Base-by-base conservation (phyloP, 2,888 invertebrate genomes). In the Drosophila greeni region DNA sequence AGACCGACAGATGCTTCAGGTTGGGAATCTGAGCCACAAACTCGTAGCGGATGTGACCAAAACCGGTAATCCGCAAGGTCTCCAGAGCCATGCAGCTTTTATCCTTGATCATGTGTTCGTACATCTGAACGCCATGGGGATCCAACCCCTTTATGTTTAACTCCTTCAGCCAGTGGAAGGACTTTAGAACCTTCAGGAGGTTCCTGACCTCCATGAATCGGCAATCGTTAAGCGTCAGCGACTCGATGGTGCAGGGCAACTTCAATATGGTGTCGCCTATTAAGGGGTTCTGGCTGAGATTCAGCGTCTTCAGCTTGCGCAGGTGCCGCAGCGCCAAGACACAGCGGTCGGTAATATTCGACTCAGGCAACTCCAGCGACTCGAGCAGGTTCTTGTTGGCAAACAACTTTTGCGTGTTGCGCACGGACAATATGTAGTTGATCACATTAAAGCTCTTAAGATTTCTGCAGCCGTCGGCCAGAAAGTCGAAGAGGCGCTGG, bases 21-120 rank as follows among this genome's bases (percentile, higher is more conserved):
- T 20, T 52, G 12, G 78, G 82, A 6, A 79, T 18, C 40, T 48
- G 49, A n/a, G 76, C 79, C 20, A 79, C 39, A 7, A 55, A 12
- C 31, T 74, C 69, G 24, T 70, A 71, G 0, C 26, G 42, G 12
- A 9, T 34, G 8, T 33, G 9, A 7, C 49, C 18, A 5, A 20
- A 18, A 24, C 24, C 24, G 43, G 49, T 64, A 2, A 75, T 24
- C 3, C 54, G 20, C 1, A 79, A 42, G 0, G 26, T 26, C 23
- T 79, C 79, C 16, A 79, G 40, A 0, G 37, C 18, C 3, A 29
- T 9, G 24, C 53, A 65, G 9, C 34, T 43, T 3, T 56, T 47
- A 0, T 43, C 11, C 1, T 6, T 24, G n/a, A 53, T 36, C 2
- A 69, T 6, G 1, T 5, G 11, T 11, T 51, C 3, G 36, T 24